Base-by-base conservation (phyloP, 1,140 invertebrate genomes). In the Calephelis nemesis region DNA sequence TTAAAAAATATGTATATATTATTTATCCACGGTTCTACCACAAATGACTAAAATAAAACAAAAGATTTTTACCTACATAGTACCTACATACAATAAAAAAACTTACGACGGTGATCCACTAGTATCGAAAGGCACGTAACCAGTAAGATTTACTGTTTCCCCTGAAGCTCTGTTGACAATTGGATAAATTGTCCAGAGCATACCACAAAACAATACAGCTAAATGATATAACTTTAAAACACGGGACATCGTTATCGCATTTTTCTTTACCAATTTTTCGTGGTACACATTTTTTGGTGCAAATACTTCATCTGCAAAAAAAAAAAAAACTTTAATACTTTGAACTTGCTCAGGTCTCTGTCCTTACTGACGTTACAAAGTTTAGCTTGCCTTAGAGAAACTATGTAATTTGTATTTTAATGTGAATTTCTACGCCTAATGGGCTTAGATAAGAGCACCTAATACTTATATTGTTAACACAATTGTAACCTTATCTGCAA, bases 91-190 rank as follows among this genome's bases (percentile, higher is more conserved):
- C n/a, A n/a, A n/a, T n/a, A 60, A 9, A 15, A n/a, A 39, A 62
- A 80, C 84, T 80, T 71, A 88, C 86, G 65, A 52, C 9, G 70
- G 70, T 12, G 78, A 69, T 0, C 63, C 15, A 9, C 58, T 75
- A 3, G 82, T 83, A 62, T 87, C 79, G 60, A 85, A 87, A 45
- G 86, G 84, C 48, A 88, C 73, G 67, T 85, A 87, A 5, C 74
- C 84, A n/a, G 82, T 81, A 13, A 88, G 77, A 30, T 77, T 62
- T 4, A 78, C 83, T 11, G 79, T 72, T 60, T 79, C 62, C 0
- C 80, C 79, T 19, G 81, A 60, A 13, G 73, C 70, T 45, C 72
- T 76, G 15, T 84, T 85, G 5, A 85, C 71, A 3, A 87, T 12
- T 0, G 82, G 85, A 49, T 77, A 87, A 39, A 78, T 62, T 1